phyloP scores from a whole-genome alignment of 2,113 vertebrate genomes.

The Pteronura brasiliensis region DNA sequence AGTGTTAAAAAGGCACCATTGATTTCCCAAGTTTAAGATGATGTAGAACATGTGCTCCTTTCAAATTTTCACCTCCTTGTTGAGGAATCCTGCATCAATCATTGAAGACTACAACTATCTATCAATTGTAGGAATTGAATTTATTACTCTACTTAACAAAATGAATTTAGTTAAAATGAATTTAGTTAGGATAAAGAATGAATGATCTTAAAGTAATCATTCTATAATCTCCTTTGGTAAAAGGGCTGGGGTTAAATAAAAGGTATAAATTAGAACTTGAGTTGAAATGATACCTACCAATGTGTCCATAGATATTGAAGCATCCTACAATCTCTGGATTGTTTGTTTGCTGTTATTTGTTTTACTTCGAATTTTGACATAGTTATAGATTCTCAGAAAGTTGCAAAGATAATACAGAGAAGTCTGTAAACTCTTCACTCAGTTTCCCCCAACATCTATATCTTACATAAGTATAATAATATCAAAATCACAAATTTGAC shows the following conservation, averaged over 20 bases:
- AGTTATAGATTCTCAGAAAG: neutral
- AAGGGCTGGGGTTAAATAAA: neutral
- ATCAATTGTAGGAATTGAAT: neutral
- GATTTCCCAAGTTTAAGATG: neutral
- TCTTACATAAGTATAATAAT: neutral
- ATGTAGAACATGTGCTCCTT: neutral
- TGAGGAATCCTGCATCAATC: neutral
- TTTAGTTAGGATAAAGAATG: neutral
- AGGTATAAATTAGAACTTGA: neutral
- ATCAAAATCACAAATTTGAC: neutral
- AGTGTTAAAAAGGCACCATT: neutral
- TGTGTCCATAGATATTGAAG: neutral
- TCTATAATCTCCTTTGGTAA: neutral
- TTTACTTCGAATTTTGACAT: neutral
- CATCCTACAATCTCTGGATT: neutral
- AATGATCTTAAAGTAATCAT: neutral
- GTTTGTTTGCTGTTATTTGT: neutral
- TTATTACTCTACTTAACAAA: neutral
- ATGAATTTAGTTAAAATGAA: neutral
- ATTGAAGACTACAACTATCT: neutral
- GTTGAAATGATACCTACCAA: neutral
- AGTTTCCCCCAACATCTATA: neutral
- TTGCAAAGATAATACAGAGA: neutral
- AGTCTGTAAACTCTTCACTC: neutral
- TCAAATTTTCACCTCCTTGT: neutral